These are phyloP conservation scores for Steinernema khuongi DNA, from an alignment of 1,140 invertebrate genomes.

Conservation along the genomic window DNA sequence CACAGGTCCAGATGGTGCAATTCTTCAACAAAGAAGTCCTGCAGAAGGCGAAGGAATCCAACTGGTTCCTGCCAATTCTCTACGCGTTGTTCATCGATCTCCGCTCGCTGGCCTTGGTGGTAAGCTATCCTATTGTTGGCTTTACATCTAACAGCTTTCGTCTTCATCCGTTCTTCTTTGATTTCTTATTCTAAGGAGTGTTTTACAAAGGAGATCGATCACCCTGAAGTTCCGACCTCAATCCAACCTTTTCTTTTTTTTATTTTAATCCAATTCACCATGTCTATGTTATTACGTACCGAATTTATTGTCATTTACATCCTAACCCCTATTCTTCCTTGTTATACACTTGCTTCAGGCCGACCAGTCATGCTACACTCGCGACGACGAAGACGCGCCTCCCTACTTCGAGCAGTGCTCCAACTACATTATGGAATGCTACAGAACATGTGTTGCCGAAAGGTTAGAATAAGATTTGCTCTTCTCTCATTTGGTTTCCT, in stretches of 20 bases:
- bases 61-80: slow-evolving; percentile 87
- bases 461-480: slow-evolving; percentile 64
- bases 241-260: slow-evolving; percentile 32
- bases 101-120: slow-evolving; percentile 68
- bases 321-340: neutral
- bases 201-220: slow-evolving; percentile 9
- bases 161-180: slow-evolving; percentile 26
- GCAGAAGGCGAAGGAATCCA: slow-evolving; percentile 83
- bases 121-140: slow-evolving; percentile 27
- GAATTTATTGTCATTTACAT: neutral
- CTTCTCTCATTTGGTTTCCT: neutral
- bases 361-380: slow-evolving; percentile 27
- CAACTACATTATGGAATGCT: slow-evolving; percentile 84
- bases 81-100: slow-evolving; percentile 80
- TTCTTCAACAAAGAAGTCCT: slow-evolving; percentile 72
- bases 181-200: slow-evolving; percentile 40
- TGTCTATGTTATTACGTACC: slow-evolving; percentile 18
- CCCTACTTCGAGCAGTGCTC: slow-evolving; percentile 69
- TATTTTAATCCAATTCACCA: slow-evolving; percentile 16
- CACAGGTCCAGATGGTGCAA: slow-evolving; percentile 46
- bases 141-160: neutral
- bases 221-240: slow-evolving; percentile 36
- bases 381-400: slow-evolving; percentile 29
- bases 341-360: slow-evolving; percentile 37
- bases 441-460: slow-evolving; percentile 90